Percentiles rank a stretch among this genome's conserved stretches.
Evolutionary conservation across 2,888 invertebrate genomes (phyloP).

Genomic region (Mantis religiosa): DNA sequence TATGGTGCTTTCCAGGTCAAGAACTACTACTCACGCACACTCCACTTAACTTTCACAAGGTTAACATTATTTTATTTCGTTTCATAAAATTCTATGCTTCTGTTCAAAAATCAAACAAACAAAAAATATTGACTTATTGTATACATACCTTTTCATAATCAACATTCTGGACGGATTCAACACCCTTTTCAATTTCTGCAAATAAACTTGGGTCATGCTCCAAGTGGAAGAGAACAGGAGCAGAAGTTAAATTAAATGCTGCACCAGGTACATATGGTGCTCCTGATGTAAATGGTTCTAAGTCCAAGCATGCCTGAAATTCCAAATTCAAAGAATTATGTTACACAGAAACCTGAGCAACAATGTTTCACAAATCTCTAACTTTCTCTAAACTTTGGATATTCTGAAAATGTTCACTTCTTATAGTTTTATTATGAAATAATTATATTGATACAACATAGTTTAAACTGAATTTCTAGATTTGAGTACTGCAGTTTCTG

Average conservation of each 20-base stretch:
- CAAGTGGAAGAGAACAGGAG: constrained; percentile 78
- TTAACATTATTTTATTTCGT: not conserved
- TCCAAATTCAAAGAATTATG: not conserved
- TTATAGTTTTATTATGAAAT: too few species aligned
- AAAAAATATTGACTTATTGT: not conserved
- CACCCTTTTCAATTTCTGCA: constrained; percentile 63
- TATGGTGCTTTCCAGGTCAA: too few species aligned
- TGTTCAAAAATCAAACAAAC: too few species aligned
- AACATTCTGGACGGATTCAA: constrained; percentile 47
- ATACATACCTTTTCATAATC: constrained; percentile 40
- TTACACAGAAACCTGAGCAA: too few species aligned
- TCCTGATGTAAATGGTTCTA: constrained; percentile 60
- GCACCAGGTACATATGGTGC: constrained; percentile 48
- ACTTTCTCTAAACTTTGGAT: too few species aligned
- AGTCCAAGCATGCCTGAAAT: constrained; percentile 56
- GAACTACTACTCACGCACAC: too few species aligned
- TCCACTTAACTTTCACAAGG: too few species aligned
- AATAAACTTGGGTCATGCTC: constrained; percentile 68
- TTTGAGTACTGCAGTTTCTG: too few species aligned
- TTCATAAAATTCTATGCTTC: not conserved
- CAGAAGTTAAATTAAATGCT: constrained; percentile 69
- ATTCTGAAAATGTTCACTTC: too few species aligned
- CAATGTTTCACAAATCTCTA: too few species aligned
- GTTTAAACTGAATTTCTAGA: too few species aligned
- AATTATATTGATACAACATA: too few species aligned